Conservation (phyloP, 2,113 vertebrate species). For the Todiramphus chloris region DNA sequence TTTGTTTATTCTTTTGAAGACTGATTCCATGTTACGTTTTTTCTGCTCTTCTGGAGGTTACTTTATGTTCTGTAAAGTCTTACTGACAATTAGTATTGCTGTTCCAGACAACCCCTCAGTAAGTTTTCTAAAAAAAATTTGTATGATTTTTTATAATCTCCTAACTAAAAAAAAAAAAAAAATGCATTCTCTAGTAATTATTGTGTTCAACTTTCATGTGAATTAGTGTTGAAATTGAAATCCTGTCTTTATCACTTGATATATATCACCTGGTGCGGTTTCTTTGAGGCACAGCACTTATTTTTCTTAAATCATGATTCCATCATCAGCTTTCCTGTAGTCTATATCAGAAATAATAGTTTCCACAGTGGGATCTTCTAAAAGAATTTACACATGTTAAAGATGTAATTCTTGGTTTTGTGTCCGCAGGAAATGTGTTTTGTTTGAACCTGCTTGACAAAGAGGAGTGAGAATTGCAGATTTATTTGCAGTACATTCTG, state of each 20-base stretch:
- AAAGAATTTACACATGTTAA: not conserved
- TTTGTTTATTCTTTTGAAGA: not conserved
- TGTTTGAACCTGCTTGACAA: not conserved
- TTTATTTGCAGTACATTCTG: not conserved
- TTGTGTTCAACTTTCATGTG: not conserved
- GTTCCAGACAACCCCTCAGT: not conserved
- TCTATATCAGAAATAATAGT: not conserved
- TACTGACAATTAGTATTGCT: not conserved
- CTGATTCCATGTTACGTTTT: not conserved
- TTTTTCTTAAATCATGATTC: not conserved
- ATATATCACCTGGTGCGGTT: not conserved
- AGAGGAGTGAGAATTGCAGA: not conserved
- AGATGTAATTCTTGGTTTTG: not conserved
- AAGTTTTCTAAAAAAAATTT: not conserved
- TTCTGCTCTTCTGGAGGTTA: not conserved
- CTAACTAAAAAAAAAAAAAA: not conserved
- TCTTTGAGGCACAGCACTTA: not conserved
- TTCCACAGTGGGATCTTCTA: not conserved
- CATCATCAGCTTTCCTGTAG: not conserved
- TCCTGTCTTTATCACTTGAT: not conserved
- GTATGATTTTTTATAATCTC: not conserved
- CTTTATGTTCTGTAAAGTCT: not conserved
- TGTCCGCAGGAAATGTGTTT: not conserved
- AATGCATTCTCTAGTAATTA: fast-evolving
- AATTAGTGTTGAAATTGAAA: not conserved